phyloP scores from a whole-genome alignment of 1,140 invertebrate genomes.

The Meloidogyne floridensis region DNA sequence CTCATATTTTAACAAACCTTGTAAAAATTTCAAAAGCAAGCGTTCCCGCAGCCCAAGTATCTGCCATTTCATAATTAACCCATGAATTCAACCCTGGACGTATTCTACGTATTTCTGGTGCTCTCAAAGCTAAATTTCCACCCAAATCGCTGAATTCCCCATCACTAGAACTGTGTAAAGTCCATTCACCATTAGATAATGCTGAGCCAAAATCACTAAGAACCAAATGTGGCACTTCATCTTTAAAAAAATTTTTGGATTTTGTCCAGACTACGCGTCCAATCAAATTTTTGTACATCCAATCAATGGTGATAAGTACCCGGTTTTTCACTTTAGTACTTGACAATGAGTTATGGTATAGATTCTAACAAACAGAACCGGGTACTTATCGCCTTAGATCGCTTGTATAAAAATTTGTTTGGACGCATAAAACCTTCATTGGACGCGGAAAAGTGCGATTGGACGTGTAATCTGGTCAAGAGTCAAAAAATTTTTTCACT shows the following conservation, averaged over 20 bases:
- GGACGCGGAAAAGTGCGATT: too few relatives aligned
- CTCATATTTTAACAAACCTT: slow-evolving; percentile 24
- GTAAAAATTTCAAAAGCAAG: slow-evolving; percentile 54
- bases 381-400: too few relatives aligned
- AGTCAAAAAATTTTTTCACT: too few relatives aligned
- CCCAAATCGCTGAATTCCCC: slow-evolving; percentile 47
- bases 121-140: slow-evolving; percentile 47
- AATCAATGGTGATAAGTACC: too few relatives aligned
- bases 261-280: too few relatives aligned
- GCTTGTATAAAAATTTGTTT: too few relatives aligned
- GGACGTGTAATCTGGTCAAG: too few relatives aligned
- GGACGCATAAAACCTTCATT: too few relatives aligned
- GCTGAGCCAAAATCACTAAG: slow-evolving; percentile 51
- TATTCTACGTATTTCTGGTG: slow-evolving; percentile 46
- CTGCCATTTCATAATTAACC: slow-evolving; percentile 46
- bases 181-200: slow-evolving; percentile 33
- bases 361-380: too few relatives aligned
- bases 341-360: too few relatives aligned
- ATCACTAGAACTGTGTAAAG: slow-evolving; percentile 24
- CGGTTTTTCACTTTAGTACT: too few relatives aligned
- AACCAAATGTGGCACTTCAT: slow-evolving; percentile 52
- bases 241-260: slow-evolving; percentile 39
- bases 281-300: too few relatives aligned
- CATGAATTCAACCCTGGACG: slow-evolving; percentile 20
- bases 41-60: slow-evolving; percentile 46